Evolutionary conservation across 2,888 invertebrate species (phyloP).

Genomic region (Hybos culiciformis): DNA sequence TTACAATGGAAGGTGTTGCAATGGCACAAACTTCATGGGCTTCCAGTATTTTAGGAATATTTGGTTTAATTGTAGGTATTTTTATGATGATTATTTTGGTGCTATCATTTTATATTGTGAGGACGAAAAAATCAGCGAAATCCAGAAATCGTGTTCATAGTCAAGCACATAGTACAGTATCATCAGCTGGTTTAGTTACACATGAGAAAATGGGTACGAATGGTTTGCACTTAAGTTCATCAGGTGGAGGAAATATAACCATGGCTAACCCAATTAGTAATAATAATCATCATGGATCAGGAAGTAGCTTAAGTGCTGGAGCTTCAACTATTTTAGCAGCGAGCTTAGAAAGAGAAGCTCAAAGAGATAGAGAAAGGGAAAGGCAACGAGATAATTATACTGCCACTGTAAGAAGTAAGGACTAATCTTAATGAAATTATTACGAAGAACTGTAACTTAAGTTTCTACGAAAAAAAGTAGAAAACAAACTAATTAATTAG

Average conservation of each 20-base stretch:
- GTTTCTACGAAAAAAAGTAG: no score
- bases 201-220: conserved; percentile 28
- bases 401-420: conserved; percentile 45
- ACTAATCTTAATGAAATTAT: conserved; percentile 10
- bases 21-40: conserved; percentile 37
- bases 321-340: conserved; percentile 48
- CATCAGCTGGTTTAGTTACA: conserved; percentile 32
- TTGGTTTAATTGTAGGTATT: conserved; percentile 58
- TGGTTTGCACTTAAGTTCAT: conserved; percentile 13
- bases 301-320: conserved; percentile 43
- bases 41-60: conserved; percentile 39
- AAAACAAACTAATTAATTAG: no score
- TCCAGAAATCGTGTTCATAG: conserved; percentile 32
- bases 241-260: conserved; percentile 24
- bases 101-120: conserved; percentile 64
- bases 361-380: conserved; percentile 32
- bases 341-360: conserved; percentile 34
- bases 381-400: conserved; percentile 35
- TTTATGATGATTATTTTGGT: conserved; percentile 61
- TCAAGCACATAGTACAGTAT: conserved; percentile 31
- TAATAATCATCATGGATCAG: conserved; percentile 35
- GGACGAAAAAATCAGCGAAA: conserved; percentile 38
- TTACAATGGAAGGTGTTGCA: conserved; percentile 42
- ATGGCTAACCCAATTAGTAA: conserved; percentile 32
- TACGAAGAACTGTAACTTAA: background rate